phyloP scores from a whole-genome alignment of 30 jellyfish, hydroid and myxozoan genomes.

The Aurelia coerulea region DNA sequence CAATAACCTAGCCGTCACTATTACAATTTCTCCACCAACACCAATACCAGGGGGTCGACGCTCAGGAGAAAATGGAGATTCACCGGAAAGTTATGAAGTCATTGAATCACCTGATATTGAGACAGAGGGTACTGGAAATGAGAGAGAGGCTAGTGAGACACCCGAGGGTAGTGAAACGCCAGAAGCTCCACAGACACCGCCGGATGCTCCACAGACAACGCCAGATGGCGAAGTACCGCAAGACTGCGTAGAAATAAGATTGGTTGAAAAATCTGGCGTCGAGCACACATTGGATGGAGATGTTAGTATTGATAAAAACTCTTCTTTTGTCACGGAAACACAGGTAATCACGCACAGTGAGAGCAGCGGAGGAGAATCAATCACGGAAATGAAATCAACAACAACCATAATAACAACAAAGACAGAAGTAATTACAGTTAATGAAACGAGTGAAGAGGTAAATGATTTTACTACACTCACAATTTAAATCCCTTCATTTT shows the following conservation, averaged over 20 bases:
- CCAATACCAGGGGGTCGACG: conserved; percentile 43
- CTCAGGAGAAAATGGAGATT: not conserved
- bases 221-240: too few species aligned
- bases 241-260: too few species aligned
- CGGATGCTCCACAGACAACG: not conserved
- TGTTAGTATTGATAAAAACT: too few species aligned
- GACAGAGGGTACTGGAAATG: conserved; percentile 6
- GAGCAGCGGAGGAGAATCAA: not conserved
- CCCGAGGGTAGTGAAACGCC: not conserved
- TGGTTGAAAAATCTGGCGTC: not conserved
- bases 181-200: not conserved
- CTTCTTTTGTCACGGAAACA: too few species aligned
- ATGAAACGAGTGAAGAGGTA: conserved; percentile 54
- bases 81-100: conserved; percentile 18
- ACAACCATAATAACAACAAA: conserved; percentile 33
- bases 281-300: not conserved
- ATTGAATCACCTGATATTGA: conserved; percentile 2
- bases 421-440: conserved; percentile 52
- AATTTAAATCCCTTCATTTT: too few species aligned
- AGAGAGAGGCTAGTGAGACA: not conserved
- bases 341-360: not conserved
- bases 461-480: not conserved
- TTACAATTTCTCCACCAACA: conserved; percentile 58
- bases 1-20: conserved; percentile 43
- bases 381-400: conserved; percentile 6